Percentiles rank a stretch among this genome's conserved stretches.
phyloP scores from a whole-genome alignment of 1,140 invertebrate genomes.

The Pseudomyrmex gracilis region DNA sequence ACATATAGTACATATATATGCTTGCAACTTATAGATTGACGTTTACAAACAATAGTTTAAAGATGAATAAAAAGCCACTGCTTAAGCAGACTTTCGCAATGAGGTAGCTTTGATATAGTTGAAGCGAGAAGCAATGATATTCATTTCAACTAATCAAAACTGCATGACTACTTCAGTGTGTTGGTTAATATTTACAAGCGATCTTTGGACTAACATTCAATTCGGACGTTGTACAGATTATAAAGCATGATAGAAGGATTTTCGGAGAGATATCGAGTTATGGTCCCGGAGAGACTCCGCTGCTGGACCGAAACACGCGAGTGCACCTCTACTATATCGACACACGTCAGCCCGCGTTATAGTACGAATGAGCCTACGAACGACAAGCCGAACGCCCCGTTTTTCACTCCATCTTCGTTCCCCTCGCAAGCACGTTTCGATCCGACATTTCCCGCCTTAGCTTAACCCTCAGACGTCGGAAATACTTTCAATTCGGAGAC shows the following conservation, averaged over 20 bases:
- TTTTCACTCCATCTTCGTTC: constrained; percentile 30
- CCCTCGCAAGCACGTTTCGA: constrained; percentile 20
- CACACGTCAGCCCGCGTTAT: constrained; percentile 46
- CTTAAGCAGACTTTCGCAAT: background rate
- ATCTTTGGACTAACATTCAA: constrained; percentile 38
- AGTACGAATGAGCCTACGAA: constrained; percentile 5
- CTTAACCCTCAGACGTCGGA: constrained; percentile 56
- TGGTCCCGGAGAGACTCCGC: constrained; percentile 31
- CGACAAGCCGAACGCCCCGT: constrained; percentile 1
- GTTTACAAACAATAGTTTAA: too few relatives aligned
- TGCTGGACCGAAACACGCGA: constrained; percentile 52
- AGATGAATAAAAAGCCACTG: too few relatives aligned
- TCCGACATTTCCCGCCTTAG: constrained; percentile 55
- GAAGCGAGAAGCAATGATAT: too few relatives aligned
- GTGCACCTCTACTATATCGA: constrained; percentile 40
- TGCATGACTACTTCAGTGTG: background rate
- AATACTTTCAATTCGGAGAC: constrained; percentile 58
- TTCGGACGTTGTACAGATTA: constrained; percentile 25
- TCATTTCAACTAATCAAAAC: background rate
- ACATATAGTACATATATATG: too few relatives aligned
- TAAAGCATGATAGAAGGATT: constrained; percentile 51
- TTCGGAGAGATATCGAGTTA: constrained; percentile 54
- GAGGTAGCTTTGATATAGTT: too few relatives aligned
- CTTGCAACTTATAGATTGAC: too few relatives aligned
- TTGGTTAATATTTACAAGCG: constrained; percentile 38